Evolutionary conservation across 2,113 vertebrate species (phyloP).

Genomic region (Leptobrachium ailaonicum): DNA sequence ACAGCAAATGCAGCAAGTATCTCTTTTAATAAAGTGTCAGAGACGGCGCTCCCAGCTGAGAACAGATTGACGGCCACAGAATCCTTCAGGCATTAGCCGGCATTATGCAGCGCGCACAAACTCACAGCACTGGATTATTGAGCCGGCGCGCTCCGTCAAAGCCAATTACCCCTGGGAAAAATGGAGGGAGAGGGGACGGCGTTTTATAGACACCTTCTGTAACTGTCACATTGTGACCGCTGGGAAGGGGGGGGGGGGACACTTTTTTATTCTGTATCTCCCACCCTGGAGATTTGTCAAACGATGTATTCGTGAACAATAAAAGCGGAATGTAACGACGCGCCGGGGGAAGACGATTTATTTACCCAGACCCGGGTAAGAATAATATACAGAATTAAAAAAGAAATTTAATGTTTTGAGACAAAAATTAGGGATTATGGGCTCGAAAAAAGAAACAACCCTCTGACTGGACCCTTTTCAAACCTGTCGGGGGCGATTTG

Average conservation of each 20-base stretch:
- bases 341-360: slow-evolving; percentile 34
- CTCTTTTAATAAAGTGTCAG: slow-evolving; percentile 81
- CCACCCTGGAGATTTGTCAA: slow-evolving; percentile 53
- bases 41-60: slow-evolving; percentile 57
- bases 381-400: not conserved
- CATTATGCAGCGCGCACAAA: slow-evolving; percentile 68
- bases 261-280: not conserved
- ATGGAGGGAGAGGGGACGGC: slow-evolving; percentile 43
- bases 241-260: not conserved
- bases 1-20: slow-evolving; percentile 65
- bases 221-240: slow-evolving; percentile 55
- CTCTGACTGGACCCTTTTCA: slow-evolving; percentile 9
- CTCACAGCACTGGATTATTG: slow-evolving; percentile 67
- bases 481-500: too few relatives aligned
- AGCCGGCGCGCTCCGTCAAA: slow-evolving; percentile 69
- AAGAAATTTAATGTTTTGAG: not conserved
- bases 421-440: slow-evolving; percentile 28
- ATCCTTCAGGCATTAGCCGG: slow-evolving; percentile 69
- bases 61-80: slow-evolving; percentile 66
- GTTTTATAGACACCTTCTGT: slow-evolving; percentile 50
- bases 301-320: slow-evolving; percentile 58
- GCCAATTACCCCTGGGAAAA: slow-evolving; percentile 72
- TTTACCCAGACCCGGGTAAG: slow-evolving; percentile 19
- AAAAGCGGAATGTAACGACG: slow-evolving; percentile 52
- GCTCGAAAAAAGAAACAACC: slow-evolving; percentile 18